Evolutionary conservation across 2,888 invertebrate genomes (phyloP).

Genomic region (Mythimna albipuncta): DNA sequence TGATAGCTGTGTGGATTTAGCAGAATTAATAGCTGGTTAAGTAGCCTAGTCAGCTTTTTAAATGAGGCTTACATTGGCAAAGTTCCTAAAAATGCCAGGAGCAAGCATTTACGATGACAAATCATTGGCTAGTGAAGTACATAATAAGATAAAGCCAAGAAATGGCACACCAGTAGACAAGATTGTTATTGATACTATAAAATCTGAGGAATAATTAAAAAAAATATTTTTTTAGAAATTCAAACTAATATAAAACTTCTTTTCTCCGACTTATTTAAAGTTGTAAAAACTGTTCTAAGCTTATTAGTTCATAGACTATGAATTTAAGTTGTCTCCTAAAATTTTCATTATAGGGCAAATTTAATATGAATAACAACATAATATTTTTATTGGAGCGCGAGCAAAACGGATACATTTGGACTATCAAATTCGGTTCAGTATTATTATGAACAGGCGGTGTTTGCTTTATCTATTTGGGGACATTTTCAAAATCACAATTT

Average conservation of each 20-base stretch:
- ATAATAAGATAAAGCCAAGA: too few species aligned
- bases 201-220: too few species aligned
- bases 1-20: constrained; percentile 52
- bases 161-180: too few species aligned
- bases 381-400: not conserved
- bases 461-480: not conserved
- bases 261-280: too few species aligned
- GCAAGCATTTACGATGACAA: constrained; percentile 4
- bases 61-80: constrained; percentile 31
- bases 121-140: not conserved
- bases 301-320: too few species aligned
- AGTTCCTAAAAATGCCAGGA: constrained; percentile 23
- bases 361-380: not conserved
- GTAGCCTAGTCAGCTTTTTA: constrained; percentile 35
- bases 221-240: too few species aligned
- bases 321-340: too few species aligned
- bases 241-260: too few species aligned
- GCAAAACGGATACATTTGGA: not conserved
- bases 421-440: not conserved
- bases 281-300: too few species aligned
- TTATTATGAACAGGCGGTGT: not conserved
- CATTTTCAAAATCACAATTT: not conserved
- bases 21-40: constrained; percentile 33
- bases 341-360: too few species aligned
- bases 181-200: too few species aligned